These are phyloP conservation scores for Aplysina aerophoba DNA, from an alignment of 37 sponge, comb jelly and placozoan genomes.

Conservation along the genomic window DNA sequence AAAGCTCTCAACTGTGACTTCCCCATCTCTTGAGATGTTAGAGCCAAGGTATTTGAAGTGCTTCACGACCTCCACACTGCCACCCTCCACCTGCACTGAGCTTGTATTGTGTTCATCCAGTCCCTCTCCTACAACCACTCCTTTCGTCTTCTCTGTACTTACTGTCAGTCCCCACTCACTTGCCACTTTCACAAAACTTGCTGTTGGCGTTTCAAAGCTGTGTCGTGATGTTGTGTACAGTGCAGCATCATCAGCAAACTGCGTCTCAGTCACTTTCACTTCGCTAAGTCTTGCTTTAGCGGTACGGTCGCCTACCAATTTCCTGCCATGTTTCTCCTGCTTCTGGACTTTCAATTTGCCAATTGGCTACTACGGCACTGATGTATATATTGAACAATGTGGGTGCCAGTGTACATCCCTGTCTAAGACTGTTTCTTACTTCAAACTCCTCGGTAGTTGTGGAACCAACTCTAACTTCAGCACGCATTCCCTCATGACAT, in stretches of 20 bases:
- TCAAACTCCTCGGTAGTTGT: conserved; percentile 7
- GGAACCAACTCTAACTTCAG: conserved; percentile 36
- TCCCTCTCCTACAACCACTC: conserved; percentile 1
- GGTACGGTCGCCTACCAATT: conserved; percentile 52
- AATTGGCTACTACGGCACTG: conserved; percentile 38
- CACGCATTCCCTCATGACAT: neutral
- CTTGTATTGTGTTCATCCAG: neutral
- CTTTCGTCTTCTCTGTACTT: conserved; percentile 34
- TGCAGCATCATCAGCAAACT: conserved; percentile 51
- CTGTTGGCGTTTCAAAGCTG: conserved; percentile 17
- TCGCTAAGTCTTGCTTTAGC: conserved; percentile 36
- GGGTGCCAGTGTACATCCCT: conserved; percentile 42
- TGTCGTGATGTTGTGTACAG: conserved; percentile 15
- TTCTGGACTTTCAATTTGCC: conserved; percentile 12
- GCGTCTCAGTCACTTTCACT: conserved; percentile 25
- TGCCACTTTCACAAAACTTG: conserved; percentile 19
- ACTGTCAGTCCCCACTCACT: conserved; percentile 37
- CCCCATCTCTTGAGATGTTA: neutral
- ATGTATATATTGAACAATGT: conserved; percentile 47
- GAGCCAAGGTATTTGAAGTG: conserved; percentile 1
- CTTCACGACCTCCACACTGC: neutral
- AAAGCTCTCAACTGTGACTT: too few species aligned
- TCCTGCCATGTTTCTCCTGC: conserved; percentile 50
- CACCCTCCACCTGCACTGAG: too few species aligned
- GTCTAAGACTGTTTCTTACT: conserved; percentile 44